phyloP scores from a whole-genome alignment of 2,888 invertebrate genomes.

The Ennomos fuscantarius region DNA sequence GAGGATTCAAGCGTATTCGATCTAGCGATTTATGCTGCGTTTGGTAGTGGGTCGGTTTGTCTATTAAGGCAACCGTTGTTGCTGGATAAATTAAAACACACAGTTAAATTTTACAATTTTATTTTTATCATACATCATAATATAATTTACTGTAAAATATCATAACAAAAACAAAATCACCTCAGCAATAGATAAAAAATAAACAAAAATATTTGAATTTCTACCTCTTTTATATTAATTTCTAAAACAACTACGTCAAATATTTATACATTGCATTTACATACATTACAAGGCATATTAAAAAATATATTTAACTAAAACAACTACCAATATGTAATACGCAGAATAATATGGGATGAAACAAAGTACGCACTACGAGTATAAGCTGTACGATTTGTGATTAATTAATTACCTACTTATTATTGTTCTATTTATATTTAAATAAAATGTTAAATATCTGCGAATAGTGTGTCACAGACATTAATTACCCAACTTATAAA shows the following conservation, averaged over 20 bases:
- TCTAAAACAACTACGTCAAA: constrained; percentile 66
- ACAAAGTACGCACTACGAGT: constrained; percentile 25
- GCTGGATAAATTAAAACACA: constrained; percentile 22
- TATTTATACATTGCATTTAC: constrained; percentile 78
- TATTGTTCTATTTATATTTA: constrained; percentile 19
- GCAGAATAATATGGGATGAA: constrained; percentile 25
- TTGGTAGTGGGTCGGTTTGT: no score
- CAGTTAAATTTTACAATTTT: constrained; percentile 51
- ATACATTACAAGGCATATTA: constrained; percentile 72
- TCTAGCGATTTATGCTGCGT: no score
- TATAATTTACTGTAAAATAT: constrained; percentile 71
- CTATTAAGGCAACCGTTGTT: no score
- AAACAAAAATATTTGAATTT: constrained; percentile 71
- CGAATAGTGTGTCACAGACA: constrained; percentile 9
- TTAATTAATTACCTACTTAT: constrained; percentile 13
- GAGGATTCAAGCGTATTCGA: no score
- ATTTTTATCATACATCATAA: constrained; percentile 66
- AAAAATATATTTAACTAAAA: constrained; percentile 35
- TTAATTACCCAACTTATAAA: constrained; percentile 13
- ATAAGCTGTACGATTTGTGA: constrained; percentile 23
- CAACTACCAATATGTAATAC: constrained; percentile 28
- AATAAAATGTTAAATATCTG: constrained; percentile 15
- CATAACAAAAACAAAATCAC: constrained; percentile 71
- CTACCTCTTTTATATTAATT: constrained; percentile 53
- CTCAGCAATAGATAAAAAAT: constrained; percentile 68